phyloP scores from a whole-genome alignment of 53 echinoderm and acorn worm genomes.

The Holothuria leucospilota region DNA sequence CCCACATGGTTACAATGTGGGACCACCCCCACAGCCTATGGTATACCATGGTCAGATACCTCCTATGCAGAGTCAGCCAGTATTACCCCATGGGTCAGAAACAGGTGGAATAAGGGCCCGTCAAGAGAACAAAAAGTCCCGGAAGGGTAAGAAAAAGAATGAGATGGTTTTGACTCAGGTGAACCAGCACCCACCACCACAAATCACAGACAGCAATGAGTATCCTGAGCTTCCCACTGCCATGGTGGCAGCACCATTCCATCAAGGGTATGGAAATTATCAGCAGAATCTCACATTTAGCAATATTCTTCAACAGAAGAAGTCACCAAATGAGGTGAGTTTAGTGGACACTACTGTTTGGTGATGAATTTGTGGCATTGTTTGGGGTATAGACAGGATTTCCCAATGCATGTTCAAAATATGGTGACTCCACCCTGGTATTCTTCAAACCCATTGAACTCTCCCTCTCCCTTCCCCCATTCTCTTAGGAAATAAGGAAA shows the following conservation, averaged over 20 bases:
- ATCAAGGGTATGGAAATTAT: not conserved
- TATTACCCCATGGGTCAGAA: not conserved
- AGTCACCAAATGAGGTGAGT: not conserved
- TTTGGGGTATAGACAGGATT: too few species aligned
- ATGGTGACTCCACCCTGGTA: too few species aligned
- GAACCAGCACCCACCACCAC: constrained; percentile 64
- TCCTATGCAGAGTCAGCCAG: not conserved
- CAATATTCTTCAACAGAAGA: constrained; percentile 33
- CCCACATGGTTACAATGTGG: constrained; percentile 13
- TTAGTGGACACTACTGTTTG: too few species aligned
- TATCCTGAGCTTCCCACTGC: constrained; percentile 79
- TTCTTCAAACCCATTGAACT: too few species aligned
- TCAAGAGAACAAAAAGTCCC: constrained; percentile 45
- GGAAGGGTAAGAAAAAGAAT: constrained; percentile 45
- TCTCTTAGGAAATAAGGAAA: too few species aligned
- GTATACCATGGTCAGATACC: not conserved
- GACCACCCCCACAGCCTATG: not conserved
- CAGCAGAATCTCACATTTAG: not conserved
- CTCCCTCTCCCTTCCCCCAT: too few species aligned
- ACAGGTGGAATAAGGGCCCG: constrained; percentile 25
- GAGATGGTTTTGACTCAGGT: not conserved
- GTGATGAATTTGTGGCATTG: too few species aligned
- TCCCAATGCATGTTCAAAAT: too few species aligned
- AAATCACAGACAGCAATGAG: constrained; percentile 75
- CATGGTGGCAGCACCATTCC: not conserved